Evolutionary conservation across 2,113 vertebrate genomes (phyloP).

Genomic region (Protomyctophum bolini): DNA sequence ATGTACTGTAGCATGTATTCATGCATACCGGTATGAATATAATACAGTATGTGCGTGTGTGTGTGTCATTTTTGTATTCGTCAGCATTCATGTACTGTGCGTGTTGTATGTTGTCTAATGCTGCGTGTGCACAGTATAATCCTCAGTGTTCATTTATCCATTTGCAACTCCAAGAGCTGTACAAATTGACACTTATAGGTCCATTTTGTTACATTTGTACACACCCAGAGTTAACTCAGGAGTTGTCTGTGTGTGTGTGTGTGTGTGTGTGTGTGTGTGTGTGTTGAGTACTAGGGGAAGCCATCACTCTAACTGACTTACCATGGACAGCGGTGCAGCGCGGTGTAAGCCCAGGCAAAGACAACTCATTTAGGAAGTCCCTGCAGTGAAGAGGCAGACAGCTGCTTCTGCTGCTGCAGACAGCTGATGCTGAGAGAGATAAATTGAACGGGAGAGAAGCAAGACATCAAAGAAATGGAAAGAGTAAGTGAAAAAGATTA

Average conservation of each 20-base stretch:
- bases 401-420: not conserved
- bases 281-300: conserved; percentile 73
- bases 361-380: conserved; percentile 32
- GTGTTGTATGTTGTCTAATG: not conserved
- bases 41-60: too few species aligned
- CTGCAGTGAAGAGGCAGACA: conserved; percentile 7
- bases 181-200: too few species aligned
- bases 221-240: too few species aligned
- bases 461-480: not conserved
- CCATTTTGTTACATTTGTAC: too few species aligned
- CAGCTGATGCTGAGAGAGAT: not conserved
- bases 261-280: conserved; percentile 9
- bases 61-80: not conserved
- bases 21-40: too few species aligned
- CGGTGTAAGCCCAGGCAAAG: conserved; percentile 81
- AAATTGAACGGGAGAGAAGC: not conserved
- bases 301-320: conserved; percentile 94
- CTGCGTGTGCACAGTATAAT: too few species aligned
- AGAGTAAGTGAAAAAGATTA: conserved; percentile 1
- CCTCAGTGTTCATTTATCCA: too few species aligned
- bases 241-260: not conserved
- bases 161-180: too few species aligned
- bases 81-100: not conserved
- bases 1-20: too few species aligned
- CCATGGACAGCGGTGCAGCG: conserved; percentile 89